phyloP scores from a whole-genome alignment of 2,888 invertebrate species.

The Limnephilus auricula region DNA sequence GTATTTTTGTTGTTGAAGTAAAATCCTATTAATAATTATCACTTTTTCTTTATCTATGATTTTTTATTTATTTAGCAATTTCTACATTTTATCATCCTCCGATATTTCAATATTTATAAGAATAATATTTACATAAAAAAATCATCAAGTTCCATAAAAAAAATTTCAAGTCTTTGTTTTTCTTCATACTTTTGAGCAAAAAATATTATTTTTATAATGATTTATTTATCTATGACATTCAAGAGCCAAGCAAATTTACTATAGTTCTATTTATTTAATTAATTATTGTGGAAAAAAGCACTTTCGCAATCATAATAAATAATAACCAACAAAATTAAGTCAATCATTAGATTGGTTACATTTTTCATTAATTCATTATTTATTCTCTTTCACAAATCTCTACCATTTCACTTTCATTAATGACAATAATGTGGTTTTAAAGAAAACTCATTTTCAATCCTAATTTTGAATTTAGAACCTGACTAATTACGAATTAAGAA shows the following conservation, averaged over 20 bases:
- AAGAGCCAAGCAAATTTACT: not conserved
- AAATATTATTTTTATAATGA: not conserved
- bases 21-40: not conserved
- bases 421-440: not conserved
- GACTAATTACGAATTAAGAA: too few relatives aligned
- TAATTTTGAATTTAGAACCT: not conserved
- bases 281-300: not conserved
- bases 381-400: not conserved
- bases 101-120: constrained; percentile 1
- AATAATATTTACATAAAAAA: not conserved
- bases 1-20: not conserved
- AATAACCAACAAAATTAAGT: constrained; percentile 2
- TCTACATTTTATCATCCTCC: not conserved
- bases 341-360: not conserved
- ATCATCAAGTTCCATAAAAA: not conserved
- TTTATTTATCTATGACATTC: constrained; percentile 2
- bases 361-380: not conserved
- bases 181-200: not conserved
- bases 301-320: not conserved
- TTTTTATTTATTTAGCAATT: constrained; percentile 32
- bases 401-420: not conserved
- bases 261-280: not conserved
- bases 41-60: not conserved
- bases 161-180: too few relatives aligned
- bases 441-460: not conserved